Evolutionary conservation across 1,140 invertebrate species (phyloP), one percentile per base, ranked within the genome.

Genomic region (Leptinotarsa lineolata): DNA sequence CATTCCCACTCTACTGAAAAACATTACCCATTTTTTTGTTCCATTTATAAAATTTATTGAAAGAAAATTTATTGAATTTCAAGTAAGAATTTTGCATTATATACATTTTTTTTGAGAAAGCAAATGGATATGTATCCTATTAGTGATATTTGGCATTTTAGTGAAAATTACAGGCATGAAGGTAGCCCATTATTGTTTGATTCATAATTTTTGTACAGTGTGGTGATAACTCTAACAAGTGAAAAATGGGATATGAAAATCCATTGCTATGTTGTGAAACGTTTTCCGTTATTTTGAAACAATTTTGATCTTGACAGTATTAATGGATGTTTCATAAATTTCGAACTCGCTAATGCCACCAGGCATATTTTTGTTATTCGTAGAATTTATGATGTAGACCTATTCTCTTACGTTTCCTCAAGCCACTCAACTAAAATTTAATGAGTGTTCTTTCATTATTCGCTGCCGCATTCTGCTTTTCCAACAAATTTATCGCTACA

Each of bases 401-500:
- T 15, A 63, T 63, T 63, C 11, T 12, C 21, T 2, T 20, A n/a
- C 21, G 20, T 63, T 24, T 63, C 61, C 61, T 63, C 61, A 63
- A 63, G 61, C 61, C 20, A 63, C n/a, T 30, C 15, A 12, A 15
- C 20, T 63, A 12, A 30, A 63, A 63, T 63, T 63, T 63, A 63
- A 63, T 63, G 20, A 63, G 20, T 39, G 8, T 39, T 39, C 20
- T n/a, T 16, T 18, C 61, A 21, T 63, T 63, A 22, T 63, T 63
- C 20, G 61, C 61, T 63, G 61, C 24, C 61, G 15, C 24, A 63
- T 21, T 63, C 20, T 63, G 21, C 61, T 18, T 21, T 63, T 22
- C 2, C 21, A 63, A 63, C 61, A 20, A 30, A 63, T 63, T 63
- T 63, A 63, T 63, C 18, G 60, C 60, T 21, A 63, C 22, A 63